Evolutionary conservation across 2,797 vertebrate genomes (phyloP).

Genomic region (Micropoecilia bifurca): DNA sequence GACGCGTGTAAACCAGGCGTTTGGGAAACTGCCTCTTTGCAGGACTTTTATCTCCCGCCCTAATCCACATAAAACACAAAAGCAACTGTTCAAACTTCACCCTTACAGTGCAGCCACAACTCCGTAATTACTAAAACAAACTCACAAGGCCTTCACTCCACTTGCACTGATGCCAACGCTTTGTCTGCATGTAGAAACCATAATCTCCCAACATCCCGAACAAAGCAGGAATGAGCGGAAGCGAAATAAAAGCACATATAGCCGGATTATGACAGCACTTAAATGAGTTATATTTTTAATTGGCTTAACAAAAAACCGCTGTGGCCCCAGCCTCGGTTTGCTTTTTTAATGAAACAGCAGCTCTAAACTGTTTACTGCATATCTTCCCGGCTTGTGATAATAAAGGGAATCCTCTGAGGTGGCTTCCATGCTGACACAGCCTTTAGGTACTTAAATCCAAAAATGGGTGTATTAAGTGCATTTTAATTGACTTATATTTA

Average conservation of each 20-base stretch:
- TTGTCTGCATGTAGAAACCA: slow-evolving; percentile 51
- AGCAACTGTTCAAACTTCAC: slow-evolving; percentile 57
- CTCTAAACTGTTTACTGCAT: slow-evolving; percentile 59
- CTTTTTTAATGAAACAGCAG: slow-evolving; percentile 72
- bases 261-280: slow-evolving; percentile 50
- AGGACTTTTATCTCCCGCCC: slow-evolving; percentile 24
- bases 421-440: slow-evolving; percentile 72
- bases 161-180: slow-evolving; percentile 60
- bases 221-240: slow-evolving; percentile 47
- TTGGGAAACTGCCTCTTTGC: slow-evolving; percentile 21
- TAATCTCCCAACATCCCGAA: slow-evolving; percentile 54
- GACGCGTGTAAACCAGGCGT: slow-evolving; percentile 41
- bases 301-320: slow-evolving; percentile 53
- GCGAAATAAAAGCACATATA: slow-evolving; percentile 46
- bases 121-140: slow-evolving; percentile 62
- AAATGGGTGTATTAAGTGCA: slow-evolving; percentile 70
- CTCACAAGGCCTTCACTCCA: slow-evolving; percentile 42
- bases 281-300: slow-evolving; percentile 67
- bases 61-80: slow-evolving; percentile 56
- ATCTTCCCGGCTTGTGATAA: slow-evolving; percentile 60
- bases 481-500: slow-evolving; percentile 80
- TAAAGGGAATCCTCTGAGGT: slow-evolving; percentile 68
- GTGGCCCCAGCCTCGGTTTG: slow-evolving; percentile 65
- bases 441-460: slow-evolving; percentile 66
- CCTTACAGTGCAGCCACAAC: slow-evolving; percentile 38